Evolutionary conservation across 2,797 vertebrate species (phyloP), one percentile per base, ranked within the genome.

Genomic region (Zenarchopterus dispar): DNA sequence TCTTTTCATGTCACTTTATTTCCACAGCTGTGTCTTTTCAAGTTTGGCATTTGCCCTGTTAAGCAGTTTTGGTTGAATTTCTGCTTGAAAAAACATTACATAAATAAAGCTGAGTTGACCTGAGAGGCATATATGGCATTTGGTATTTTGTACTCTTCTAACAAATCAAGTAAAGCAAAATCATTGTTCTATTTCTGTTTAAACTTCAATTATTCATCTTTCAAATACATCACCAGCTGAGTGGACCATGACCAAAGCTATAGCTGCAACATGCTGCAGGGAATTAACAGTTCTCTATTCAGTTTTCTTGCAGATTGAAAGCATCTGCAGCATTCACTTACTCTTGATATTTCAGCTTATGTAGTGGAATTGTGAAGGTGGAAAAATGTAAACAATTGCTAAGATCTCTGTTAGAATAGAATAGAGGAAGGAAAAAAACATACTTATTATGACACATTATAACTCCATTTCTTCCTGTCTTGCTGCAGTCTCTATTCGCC

Each of bases 401-500:
- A 2, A 57, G 11, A 39, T 48, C n/a, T 61, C 23, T 62, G 21
- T 39, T 1, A 2, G 22, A 22, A 13, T 9, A 45, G 43, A 45
- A 17, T 6, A 17, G 8, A 23, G 21, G n/a, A 11, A 21, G 17
- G 9, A 51, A 49, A 17, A 0, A 18, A 2, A 41, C 13, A 0
- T 18, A 0, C n/a, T 28, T 18, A 4, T 10, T 44, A 6, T 54
- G 19, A 44, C 1, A 6, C 31, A 42, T 39, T 28, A 6, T 36
- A 3, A 47, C 1, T 6, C 16, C 2, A 28, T 21, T 24, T 28
- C 22, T 46, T 33, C 22, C 11, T 18, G 8, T 17, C 41, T 41
- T 39, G 13, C 49, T 46, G 13, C 75, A 96, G 95, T 7, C 56
- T 95, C 66, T 94, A 93, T 60, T 93, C 91, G 0, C 92, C 96